phyloP scores from a whole-genome alignment of 2,888 invertebrate genomes.

The Dasypogon diadema region DNA sequence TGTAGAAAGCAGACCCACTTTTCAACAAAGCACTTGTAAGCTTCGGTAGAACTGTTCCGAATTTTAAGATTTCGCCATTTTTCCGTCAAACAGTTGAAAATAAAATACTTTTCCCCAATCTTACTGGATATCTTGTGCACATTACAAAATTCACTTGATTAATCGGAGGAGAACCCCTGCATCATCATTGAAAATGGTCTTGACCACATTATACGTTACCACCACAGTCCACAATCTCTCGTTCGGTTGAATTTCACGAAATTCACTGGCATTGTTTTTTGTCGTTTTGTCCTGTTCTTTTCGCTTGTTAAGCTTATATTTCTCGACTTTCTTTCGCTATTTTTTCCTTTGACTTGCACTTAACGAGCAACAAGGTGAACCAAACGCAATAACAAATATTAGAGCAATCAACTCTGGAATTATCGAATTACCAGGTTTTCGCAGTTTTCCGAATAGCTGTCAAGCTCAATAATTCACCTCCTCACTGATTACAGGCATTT shows the following conservation, averaged over 20 bases:
- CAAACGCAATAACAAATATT: background rate
- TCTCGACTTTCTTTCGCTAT: slow-evolving; percentile 23
- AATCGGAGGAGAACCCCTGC: slow-evolving; percentile 52
- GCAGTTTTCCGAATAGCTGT: background rate
- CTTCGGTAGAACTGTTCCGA: too few species aligned
- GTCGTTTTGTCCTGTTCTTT: slow-evolving; percentile 32
- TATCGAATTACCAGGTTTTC: background rate
- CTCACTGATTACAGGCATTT: background rate
- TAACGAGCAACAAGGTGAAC: slow-evolving; percentile 15
- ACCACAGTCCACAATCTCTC: slow-evolving; percentile 22
- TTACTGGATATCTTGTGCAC: background rate
- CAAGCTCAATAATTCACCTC: background rate
- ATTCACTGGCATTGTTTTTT: slow-evolving; percentile 46
- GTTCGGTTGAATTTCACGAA: slow-evolving; percentile 45
- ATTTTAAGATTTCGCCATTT: background rate
- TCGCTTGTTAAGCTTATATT: slow-evolving; percentile 23
- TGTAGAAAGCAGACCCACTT: slow-evolving; percentile 47
- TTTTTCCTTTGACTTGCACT: slow-evolving; percentile 4
- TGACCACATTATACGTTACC: slow-evolving; percentile 50
- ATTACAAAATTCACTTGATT: slow-evolving; percentile 21
- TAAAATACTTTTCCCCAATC: background rate
- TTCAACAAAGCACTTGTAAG: background rate
- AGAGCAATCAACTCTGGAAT: background rate
- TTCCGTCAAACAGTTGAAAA: background rate
- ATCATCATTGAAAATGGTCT: slow-evolving; percentile 55